Base-by-base conservation (phyloP, 2,797 vertebrate species). In the Spatula clypeata region DNA sequence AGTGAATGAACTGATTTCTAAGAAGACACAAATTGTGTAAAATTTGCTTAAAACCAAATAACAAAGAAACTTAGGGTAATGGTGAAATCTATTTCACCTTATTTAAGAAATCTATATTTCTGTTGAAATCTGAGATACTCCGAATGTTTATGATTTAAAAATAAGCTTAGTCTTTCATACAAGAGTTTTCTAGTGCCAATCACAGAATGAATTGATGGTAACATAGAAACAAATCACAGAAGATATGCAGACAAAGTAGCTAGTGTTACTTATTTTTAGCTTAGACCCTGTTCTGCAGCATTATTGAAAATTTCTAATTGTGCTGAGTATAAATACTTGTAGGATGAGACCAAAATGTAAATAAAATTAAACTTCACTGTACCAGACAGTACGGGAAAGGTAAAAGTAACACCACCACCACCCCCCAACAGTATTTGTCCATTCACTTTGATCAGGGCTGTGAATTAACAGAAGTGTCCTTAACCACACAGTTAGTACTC, bases 1-100 rank as follows among this genome's bases (percentile, higher is more conserved):
- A 6, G 36, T 44, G 83, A 96, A 92, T 85, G 11, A 55, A 85
- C 51, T 88, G 51, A 29, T 91, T 92, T 49, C 69, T 73, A 51
- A 60, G 31, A 44, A 60, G n/a, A 44, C 7, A 71, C 0, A 18
- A 81, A 80, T 70, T 66, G 65, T 36, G 55, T 65, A 75, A 10
- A 40, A 82, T 91, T 64, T 45, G 4, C 77, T 86, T 94, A 75
- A 90, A 96, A 85, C 61, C 47, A 81, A 91, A 80, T 74, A 66
- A 64, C 31, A 87, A 93, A 94, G 89, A 93, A 90, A 64, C 16
- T 7, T 36, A 86, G 34, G 51, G 34, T 13, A 81, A 27, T 36
- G 45, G 40, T 42, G 24, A 75, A 65, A 49, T 34, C 0, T 34
- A 34, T 19, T 36, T 42, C 40, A 40, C 38, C 29, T 62, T 24